Evolutionary conservation across 2,113 vertebrate genomes (phyloP), one percentile per base, ranked within the genome.

Genomic region (Chlorocebus sabaeus): DNA sequence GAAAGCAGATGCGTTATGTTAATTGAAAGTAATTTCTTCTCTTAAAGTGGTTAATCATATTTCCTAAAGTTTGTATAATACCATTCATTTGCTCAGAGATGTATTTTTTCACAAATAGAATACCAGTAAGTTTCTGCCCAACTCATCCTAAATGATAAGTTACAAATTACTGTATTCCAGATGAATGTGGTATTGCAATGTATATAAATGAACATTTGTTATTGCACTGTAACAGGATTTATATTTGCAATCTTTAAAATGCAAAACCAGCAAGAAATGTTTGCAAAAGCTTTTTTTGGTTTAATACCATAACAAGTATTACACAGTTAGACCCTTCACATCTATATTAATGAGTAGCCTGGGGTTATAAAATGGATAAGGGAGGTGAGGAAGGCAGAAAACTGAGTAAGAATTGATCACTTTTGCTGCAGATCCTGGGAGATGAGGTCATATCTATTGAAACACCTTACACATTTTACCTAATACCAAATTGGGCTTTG

Each of bases 191-290:
- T 89, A 40, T 67, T 84, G 22, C 82, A 94, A n/a, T 23, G 81
- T 5, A 79, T 92, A 55, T 27, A 95, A 87, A 94, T 91, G 80
- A 52, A 81, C 35, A n/a, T 91, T 95, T 80, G 10, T 68, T 78
- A 88, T 48, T 67, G 25, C 38, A 81, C 23, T 82, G 23, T 97
- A 97, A 84, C 22, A 68, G 52, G 79, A 96, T 92, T 97, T 96
- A 95, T 50, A 96, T 96, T 97, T 92, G 48, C 72, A 95, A 78
- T 93, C 70, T 97, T 96, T 95, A 97, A 93, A 90, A 88, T 95
- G 80, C 45, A 94, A 96, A 97, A 90, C 59, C n/a, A 95, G 75
- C 78, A 97, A 95, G 72, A 22, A 94, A 68, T 23, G 88, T 90
- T 88, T 80, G n/a, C 48, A 96, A 81, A 81, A 93, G 75, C 59